Evolutionary conservation across 1,140 invertebrate genomes (phyloP), one percentile per base, ranked within the genome.

Genomic region (Cydia strobilella): DNA sequence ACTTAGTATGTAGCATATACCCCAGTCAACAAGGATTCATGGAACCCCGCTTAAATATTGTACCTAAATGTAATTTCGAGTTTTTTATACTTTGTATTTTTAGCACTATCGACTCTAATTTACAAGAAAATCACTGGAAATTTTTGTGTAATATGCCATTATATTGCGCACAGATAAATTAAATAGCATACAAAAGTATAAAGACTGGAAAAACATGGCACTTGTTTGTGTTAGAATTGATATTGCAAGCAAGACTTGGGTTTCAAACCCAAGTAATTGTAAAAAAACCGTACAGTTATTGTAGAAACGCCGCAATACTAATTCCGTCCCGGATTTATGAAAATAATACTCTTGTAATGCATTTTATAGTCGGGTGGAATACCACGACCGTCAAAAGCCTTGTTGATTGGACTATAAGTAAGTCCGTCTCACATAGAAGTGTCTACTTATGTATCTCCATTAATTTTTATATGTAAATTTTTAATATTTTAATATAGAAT

Each of bases 1-100:
- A 76, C 75, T 25, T 65, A 65, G 63, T 59, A 59, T 59, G 20
- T 59, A 59, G 54, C 9, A 59, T 59, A 59, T 59, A 59, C 54
- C 2, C 54, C 54, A 59, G 54, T 59, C 54, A 59, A 59, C 54
- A 59, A 59, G 54, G 51, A 18, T 54, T 18, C 15, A 45, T 13
- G 0, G 35, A 39, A 39, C 35, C 35, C 35, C 31, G 6, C 31
- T 35, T 35, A 35, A 35, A 35, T 31, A 31, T 31, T 31, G 31
- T 35, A 35, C 6, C 6, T 35, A 35, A 35, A 35, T 35, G 7
- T 35, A 0, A 35, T 35, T 7, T 35, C 31, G 31, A 35, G 31
- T 35, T 35, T 9, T 35, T 35, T 1, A 35, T 9, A 35, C 31
- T 35, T 9, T 31, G 27, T 31, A 31, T 35, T 35, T 35, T 35